These are phyloP conservation scores for Eucera pruinosa DNA, from an alignment of 2,888 invertebrate genomes.

Conservation along the genomic window DNA sequence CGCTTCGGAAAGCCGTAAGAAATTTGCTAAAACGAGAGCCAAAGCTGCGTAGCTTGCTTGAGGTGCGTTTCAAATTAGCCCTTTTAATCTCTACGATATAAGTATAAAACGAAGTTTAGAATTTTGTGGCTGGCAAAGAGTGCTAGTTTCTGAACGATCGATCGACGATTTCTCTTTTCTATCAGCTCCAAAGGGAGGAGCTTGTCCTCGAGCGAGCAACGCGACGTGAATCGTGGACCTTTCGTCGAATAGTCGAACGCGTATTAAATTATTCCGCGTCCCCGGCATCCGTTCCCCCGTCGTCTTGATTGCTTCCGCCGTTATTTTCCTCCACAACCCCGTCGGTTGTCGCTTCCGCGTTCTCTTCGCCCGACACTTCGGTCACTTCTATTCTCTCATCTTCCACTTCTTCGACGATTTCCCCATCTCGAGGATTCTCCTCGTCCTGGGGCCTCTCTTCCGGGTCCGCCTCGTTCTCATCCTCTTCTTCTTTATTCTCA, in stretches of 20 bases:
- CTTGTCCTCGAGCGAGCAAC: slow-evolving; percentile 54
- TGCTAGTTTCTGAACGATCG: background rate
- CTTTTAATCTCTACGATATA: too few relatives aligned
- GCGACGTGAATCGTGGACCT: slow-evolving; percentile 61
- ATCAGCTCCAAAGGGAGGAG: slow-evolving; percentile 26
- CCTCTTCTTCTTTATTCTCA: background rate
- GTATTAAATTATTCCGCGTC: slow-evolving; percentile 60
- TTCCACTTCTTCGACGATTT: slow-evolving; percentile 67
- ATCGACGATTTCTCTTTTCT: slow-evolving; percentile 33
- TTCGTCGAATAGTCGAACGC: slow-evolving; percentile 51
- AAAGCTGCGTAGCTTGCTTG: background rate
- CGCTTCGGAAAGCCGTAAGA: slow-evolving; percentile 30
- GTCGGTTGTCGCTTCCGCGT: slow-evolving; percentile 28
- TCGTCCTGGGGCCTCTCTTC: too few relatives aligned
- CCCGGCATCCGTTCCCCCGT: slow-evolving; percentile 63
- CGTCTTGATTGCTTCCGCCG: slow-evolving; percentile 22
- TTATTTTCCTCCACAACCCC: slow-evolving; percentile 42
- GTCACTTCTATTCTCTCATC: slow-evolving; percentile 68
- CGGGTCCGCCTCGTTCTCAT: slow-evolving; percentile 17
- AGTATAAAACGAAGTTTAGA: slow-evolving; percentile 7
- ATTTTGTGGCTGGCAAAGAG: slow-evolving; percentile 4
- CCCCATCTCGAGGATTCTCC: slow-evolving; percentile 55
- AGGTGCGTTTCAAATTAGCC: slow-evolving; percentile 1
- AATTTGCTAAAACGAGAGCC: slow-evolving; percentile 5
- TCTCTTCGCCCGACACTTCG: slow-evolving; percentile 28